These are phyloP conservation scores for Epistrophe grossulariae DNA, from an alignment of 2,888 invertebrate species.

Conservation along the genomic window DNA sequence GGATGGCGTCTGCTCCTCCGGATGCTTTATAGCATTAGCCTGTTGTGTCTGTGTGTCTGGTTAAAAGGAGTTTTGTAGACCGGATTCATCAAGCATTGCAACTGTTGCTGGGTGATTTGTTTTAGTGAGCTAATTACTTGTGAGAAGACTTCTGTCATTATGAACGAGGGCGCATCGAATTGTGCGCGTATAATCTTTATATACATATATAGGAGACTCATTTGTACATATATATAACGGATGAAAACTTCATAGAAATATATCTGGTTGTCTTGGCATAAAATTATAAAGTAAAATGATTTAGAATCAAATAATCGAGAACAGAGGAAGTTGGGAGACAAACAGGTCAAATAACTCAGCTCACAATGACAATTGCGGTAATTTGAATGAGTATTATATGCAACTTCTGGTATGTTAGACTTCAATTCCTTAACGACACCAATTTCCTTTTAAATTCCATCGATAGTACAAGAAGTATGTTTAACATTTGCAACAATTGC, in stretches of 20 bases:
- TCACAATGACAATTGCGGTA: conserved; percentile 1
- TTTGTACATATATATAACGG: not conserved
- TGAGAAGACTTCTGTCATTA: conserved; percentile 23
- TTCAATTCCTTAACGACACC: not conserved
- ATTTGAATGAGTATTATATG: not conserved
- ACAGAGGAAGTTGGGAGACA: conserved; percentile 24
- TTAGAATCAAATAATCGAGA: not conserved
- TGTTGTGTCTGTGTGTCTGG: conserved; percentile 46
- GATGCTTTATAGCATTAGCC: not conserved
- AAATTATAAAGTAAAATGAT: not conserved
- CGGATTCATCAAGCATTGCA: conserved; percentile 44
- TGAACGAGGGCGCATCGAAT: not conserved
- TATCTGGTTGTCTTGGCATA: not conserved
- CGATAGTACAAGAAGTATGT: not conserved
- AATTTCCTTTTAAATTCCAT: not conserved
- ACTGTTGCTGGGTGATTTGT: conserved; percentile 50
- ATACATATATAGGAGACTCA: not conserved
- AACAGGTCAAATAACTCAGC: conserved; percentile 18
- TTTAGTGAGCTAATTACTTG: conserved; percentile 55
- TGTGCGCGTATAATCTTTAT: too few relatives aligned
- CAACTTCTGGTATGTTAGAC: not conserved
- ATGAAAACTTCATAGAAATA: conserved; percentile 1
- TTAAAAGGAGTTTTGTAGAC: conserved; percentile 43
- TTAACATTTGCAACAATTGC: not conserved
- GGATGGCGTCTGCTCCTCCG: conserved; percentile 12